Percentiles rank a stretch among this genome's conserved stretches.
Evolutionary conservation across 2,888 invertebrate species (phyloP).

Genomic region (Fragum fragum): DNA sequence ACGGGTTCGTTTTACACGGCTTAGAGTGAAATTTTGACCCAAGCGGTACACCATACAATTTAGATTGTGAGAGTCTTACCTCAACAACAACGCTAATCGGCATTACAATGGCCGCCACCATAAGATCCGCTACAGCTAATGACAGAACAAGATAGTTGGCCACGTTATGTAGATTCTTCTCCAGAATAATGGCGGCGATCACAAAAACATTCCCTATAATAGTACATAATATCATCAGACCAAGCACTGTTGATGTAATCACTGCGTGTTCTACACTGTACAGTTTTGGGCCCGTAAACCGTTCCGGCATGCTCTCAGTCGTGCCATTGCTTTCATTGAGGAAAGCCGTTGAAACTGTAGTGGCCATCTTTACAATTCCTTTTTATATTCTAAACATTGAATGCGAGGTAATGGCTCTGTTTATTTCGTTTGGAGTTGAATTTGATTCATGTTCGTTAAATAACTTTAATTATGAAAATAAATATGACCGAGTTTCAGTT

Average conservation of each 20-base stretch:
- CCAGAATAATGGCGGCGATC: constrained; percentile 97
- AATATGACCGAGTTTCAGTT: too few relatives aligned
- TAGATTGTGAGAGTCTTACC: too few relatives aligned
- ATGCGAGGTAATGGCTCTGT: too few relatives aligned
- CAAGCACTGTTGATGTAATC: constrained; percentile 86
- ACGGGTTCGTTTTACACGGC: too few relatives aligned
- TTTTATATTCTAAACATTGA: too few relatives aligned
- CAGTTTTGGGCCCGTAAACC: constrained; percentile 56
- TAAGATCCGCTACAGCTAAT: constrained; percentile 97
- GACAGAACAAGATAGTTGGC: constrained; percentile 99
- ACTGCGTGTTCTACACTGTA: constrained; percentile 70
- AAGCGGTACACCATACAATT: too few relatives aligned
- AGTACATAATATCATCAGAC: constrained; percentile 96
- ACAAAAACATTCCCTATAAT: constrained; percentile 99
- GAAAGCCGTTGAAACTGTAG: constrained; percentile 12
- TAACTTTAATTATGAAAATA: too few relatives aligned
- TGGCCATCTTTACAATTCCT: not conserved
- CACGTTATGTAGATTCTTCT: constrained; percentile 96
- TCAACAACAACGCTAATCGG: constrained; percentile 87
- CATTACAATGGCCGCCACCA: constrained; percentile 96
- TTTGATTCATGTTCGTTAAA: too few relatives aligned
- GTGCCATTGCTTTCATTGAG: constrained; percentile 25
- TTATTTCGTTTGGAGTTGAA: too few relatives aligned
- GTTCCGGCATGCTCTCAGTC: not conserved
- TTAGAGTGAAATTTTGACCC: too few relatives aligned